Conservation (phyloP, 1,140 invertebrate genomes). For the Aphaenogaster floridana region DNA sequence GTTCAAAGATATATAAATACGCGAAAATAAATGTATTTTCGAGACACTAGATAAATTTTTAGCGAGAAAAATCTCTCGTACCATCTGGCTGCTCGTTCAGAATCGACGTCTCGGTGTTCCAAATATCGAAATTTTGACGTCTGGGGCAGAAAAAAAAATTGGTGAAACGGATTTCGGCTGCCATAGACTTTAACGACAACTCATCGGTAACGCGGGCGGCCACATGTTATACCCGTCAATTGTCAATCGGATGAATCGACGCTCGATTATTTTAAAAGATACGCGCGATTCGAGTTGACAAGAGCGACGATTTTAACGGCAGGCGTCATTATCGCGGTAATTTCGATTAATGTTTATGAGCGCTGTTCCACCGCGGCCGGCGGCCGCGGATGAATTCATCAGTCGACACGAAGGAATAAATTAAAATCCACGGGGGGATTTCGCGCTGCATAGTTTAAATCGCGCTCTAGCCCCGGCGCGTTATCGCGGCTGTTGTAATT, state of each 20-base stretch:
- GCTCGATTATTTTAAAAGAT: conserved; percentile 46
- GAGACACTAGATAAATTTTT: neutral
- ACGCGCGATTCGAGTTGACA: neutral
- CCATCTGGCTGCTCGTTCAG: neutral
- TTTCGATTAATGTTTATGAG: conserved; percentile 60
- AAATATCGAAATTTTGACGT: conserved; percentile 35
- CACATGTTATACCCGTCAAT: conserved; percentile 39
- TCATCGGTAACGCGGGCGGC: neutral
- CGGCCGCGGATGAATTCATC: conserved; percentile 24
- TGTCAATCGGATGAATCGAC: conserved; percentile 1
- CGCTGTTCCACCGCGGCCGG: neutral
- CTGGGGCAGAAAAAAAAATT: conserved; percentile 12
- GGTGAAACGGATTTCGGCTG: neutral
- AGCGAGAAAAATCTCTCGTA: conserved; percentile 13
- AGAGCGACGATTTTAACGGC: conserved; percentile 42
- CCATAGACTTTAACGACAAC: conserved; percentile 14
- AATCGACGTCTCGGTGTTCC: neutral
- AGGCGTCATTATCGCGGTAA: conserved; percentile 36
- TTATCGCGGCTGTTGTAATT: conserved; percentile 55
- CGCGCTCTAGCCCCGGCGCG: conserved; percentile 26
- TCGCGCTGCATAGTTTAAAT: conserved; percentile 54
- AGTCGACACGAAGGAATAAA: conserved; percentile 52
- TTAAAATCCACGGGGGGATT: conserved; percentile 60
- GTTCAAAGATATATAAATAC: neutral
- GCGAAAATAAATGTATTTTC: conserved; percentile 2